Conservation (phyloP, 1,140 invertebrate genomes). For the Lethrus apterus region DNA sequence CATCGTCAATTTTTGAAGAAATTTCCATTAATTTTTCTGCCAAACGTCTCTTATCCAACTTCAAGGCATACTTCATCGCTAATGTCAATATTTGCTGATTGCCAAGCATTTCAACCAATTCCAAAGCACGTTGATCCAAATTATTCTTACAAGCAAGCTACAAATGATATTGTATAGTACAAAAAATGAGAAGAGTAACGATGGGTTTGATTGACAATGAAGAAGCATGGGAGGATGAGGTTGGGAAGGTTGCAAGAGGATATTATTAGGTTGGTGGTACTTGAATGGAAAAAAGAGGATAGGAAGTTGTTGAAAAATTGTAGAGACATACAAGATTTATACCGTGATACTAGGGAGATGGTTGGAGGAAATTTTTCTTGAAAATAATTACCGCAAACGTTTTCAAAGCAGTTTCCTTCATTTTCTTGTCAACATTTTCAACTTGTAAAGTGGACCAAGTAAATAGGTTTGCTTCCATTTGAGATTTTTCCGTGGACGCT, state of each 20-base stretch:
- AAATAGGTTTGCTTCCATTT: slow-evolving; percentile 70
- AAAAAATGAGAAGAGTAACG: slow-evolving; percentile 12
- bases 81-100: slow-evolving; percentile 69
- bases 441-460: slow-evolving; percentile 52
- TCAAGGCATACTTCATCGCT: slow-evolving; percentile 80
- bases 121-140: slow-evolving; percentile 76
- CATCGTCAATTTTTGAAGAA: slow-evolving; percentile 30
- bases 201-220: too few relatives aligned
- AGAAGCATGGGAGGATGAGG: too few relatives aligned
- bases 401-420: slow-evolving; percentile 76
- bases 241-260: too few relatives aligned
- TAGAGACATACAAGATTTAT: too few relatives aligned
- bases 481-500: slow-evolving; percentile 68
- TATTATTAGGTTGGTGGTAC: too few relatives aligned
- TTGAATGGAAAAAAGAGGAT: too few relatives aligned
- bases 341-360: too few relatives aligned
- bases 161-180: slow-evolving; percentile 6
- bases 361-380: slow-evolving; percentile 16
- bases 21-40: slow-evolving; percentile 60
- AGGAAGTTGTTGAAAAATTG: too few relatives aligned
- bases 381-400: slow-evolving; percentile 75
- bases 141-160: slow-evolving; percentile 76
- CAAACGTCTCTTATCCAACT: slow-evolving; percentile 65
- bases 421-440: slow-evolving; percentile 54
- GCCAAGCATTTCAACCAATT: slow-evolving; percentile 77